A percentile compares a stretch with the other conserved stretches of the same genome.
Evolutionary conservation across 2,797 vertebrate species (phyloP).

Genomic region (Perdix hodgsoniae): DNA sequence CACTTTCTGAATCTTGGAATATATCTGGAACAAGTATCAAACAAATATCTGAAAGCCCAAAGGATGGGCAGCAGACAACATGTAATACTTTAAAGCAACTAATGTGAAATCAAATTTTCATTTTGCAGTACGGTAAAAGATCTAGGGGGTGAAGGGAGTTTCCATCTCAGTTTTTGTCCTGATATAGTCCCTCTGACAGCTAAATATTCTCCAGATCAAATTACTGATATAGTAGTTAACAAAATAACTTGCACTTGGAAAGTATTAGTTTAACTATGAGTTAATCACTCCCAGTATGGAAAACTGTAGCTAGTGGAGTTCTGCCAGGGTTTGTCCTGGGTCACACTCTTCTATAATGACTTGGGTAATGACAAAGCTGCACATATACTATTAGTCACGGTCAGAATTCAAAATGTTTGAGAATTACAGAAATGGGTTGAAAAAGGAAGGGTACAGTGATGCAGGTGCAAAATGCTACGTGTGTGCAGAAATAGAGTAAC

Average conservation of each 20-base stretch:
- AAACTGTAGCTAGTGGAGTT: not conserved
- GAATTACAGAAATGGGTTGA: not conserved
- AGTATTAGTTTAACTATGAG: not conserved
- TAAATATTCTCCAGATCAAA: not conserved
- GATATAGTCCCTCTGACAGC: not conserved
- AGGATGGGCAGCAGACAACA: not conserved
- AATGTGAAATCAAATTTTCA: fast-evolving
- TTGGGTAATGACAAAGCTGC: not conserved
- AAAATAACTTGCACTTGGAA: not conserved
- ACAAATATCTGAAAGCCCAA: not conserved
- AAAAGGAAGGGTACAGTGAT: not conserved
- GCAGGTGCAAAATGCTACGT: conserved; percentile 11
- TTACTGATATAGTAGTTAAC: not conserved
- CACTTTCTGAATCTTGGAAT: not conserved
- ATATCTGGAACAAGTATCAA: not conserved
- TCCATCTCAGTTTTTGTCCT: not conserved
- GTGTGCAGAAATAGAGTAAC: not conserved
- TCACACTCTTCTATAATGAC: not conserved
- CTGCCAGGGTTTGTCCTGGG: not conserved
- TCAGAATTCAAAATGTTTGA: not conserved
- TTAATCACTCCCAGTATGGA: not conserved
- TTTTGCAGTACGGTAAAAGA: not conserved
- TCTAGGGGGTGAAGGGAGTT: not conserved
- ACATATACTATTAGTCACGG: not conserved
- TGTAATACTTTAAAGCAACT: not conserved